Percentiles rank a stretch among this genome's conserved stretches.
Conservation (phyloP, 2,113 vertebrate species). For the Ageneiosus marmoratus region DNA sequence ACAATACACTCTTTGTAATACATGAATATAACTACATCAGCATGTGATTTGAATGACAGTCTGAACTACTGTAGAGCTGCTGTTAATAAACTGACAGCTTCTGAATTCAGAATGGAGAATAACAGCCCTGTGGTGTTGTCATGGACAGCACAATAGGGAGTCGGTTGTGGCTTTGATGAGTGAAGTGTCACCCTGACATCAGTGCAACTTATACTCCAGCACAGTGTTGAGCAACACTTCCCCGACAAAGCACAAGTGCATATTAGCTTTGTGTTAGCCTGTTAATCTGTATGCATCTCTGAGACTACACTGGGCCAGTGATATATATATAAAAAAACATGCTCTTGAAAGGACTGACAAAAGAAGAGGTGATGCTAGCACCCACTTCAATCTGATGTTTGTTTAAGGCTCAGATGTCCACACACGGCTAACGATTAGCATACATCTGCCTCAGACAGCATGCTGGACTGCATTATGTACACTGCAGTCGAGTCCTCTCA, state of each 20-base stretch:
- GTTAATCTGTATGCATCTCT: not conserved
- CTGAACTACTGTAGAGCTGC: not conserved
- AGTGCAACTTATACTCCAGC: not conserved
- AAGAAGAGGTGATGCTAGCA: conserved; percentile 16
- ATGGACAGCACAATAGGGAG: not conserved
- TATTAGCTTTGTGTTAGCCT: not conserved
- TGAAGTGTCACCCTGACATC: not conserved
- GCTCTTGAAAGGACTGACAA: conserved; percentile 34
- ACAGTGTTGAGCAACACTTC: not conserved
- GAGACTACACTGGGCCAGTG: not conserved
- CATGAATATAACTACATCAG: not conserved
- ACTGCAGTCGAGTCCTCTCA: conserved; percentile 56
- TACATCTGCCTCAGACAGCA: conserved; percentile 62
- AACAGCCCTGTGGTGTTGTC: not conserved
- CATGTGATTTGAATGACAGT: not conserved
- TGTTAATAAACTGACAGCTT: not conserved
- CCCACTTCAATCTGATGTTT: conserved; percentile 44
- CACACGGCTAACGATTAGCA: conserved; percentile 58
- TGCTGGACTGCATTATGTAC: conserved; percentile 57
- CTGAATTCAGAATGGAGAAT: not conserved
- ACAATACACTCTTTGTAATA: not conserved
- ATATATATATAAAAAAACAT: conserved; percentile 21
- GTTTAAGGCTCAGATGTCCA: conserved; percentile 46
- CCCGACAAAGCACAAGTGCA: not conserved
- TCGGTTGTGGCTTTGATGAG: not conserved